Evolutionary conservation across 2,888 invertebrate genomes (phyloP), one percentile per base, ranked within the genome.

Genomic region (Anaspis maculata): DNA sequence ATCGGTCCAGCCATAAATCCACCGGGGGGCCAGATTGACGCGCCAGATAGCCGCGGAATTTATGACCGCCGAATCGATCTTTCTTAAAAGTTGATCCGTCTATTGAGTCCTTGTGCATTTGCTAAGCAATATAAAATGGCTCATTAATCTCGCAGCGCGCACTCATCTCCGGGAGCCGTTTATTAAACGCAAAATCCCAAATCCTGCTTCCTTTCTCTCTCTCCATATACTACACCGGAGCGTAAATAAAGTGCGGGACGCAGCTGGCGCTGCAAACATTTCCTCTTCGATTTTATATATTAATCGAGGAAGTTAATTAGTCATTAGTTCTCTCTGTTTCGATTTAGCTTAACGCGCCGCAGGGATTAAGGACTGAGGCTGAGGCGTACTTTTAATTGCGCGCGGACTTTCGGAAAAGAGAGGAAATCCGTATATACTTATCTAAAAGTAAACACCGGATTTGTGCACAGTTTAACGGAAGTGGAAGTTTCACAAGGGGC

Each of bases 111-210:
- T n/a, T n/a, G n/a, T n/a, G 31, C 16, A 36, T 31, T 36, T 37
- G 37, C 37, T 34, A 28, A 38, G 38, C 34, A 34, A 34, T 30
- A 38, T 38, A 34, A 31, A 38, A 38, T 31, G 34, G 27, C 28
- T 34, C 38, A 38, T 38, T 38, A 38, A 38, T 38, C 38, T 38
- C 34, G 10, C 6, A 31, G 15, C 23, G 14, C 21, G 27, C 25
- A 30, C 27, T 30, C 30, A 27, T 35, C 28, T 29, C 27, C n/a
- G n/a, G 12, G n/a, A 10, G 19, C 19, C 21, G 28, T 37, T 25
- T 37, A 37, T 32, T 37, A 37, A 37, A 37, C 32, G 28, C 14
- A n/a, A n/a, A n/a, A n/a, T n/a, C n/a, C n/a, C n/a, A n/a, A n/a
- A n/a, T n/a, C n/a, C n/a, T n/a, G n/a, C n/a, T n/a, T n/a, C n/a